Evolutionary conservation across 2,113 vertebrate species (phyloP), one percentile per base, ranked within the genome.

Genomic region (Gallinago jamesoni): DNA sequence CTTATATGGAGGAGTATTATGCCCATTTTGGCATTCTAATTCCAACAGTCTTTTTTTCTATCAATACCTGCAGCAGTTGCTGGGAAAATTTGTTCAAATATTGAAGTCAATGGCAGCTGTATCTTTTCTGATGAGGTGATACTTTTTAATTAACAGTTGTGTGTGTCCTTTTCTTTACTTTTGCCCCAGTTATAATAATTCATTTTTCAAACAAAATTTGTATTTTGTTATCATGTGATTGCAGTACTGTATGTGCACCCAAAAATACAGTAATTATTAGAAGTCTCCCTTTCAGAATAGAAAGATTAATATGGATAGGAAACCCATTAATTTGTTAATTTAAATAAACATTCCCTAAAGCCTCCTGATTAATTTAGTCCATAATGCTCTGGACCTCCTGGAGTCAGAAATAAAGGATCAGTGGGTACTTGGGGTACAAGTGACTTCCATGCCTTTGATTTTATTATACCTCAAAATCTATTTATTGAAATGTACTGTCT

Each of bases 321-420:
- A 96, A 89, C 2, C 23, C 37, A 92, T 72, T 84, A 92, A 72
- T 93, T 89, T 90, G 27, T 68, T 87, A 84, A 93, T 95, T 94
- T 78, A 68, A 92, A 76, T 59, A 76, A 56, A 69, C 28, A 3
- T 2, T 84, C 35, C 57, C 21, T 7, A 35, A 57, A 35, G n/a
- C 4, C 23, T 83, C n/a, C 77, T 84, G 76, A 82, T 60, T 84
- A 84, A 64, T 77, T 95, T 79, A 39, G 10, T 72, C 69, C 19
- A 8, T 59, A 87, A 43, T 67, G 7, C 30, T 93, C 31, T 76
- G 53, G 45, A 69, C 45, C 41, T 92, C 57, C 62, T 72, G 43
- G 73, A 78, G 69, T 73, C 43, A 89, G 69, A 87, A 87, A 82
- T 59, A 91, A 90, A 82, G 25, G 25, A 87, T 68, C 48, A 37